Evolutionary conservation across 2,888 invertebrate genomes (phyloP), one percentile per base, ranked within the genome.

Genomic region (Rhaphigaster nebulosa): DNA sequence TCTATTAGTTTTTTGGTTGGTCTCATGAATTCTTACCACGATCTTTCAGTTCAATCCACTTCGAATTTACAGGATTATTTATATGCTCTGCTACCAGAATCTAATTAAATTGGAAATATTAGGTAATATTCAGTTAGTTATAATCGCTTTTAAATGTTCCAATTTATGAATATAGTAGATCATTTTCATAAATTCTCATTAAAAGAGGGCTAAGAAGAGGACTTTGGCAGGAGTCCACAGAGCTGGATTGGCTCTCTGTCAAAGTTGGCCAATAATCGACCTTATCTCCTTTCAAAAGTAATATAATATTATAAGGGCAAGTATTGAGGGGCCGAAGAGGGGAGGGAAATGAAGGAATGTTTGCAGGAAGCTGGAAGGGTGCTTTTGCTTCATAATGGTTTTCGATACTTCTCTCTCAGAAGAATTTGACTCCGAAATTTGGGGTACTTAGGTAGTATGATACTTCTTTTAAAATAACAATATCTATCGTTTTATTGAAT

Each of bases 231-330:
- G 23, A n/a, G 45, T 84, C 84, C 84, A 84, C 84, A 84, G 45
- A 23, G 26, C 41, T 84, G 34, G n/a, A 84, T 84, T 70, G 70
- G 70, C 84, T 84, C 80, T 41, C 84, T 84, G 23, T 45, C 84
- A 45, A 41, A 84, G 84, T 84, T 84, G 26, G 45, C 84, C 45
- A 70, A 45, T 84, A 45, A 45, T 84, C 26, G 41, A n/a, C 45
- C 84, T 84, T 84, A 84, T 84, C 84, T 84, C 84, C 45, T 84
- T 84, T 84, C 84, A 84, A 45, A 84, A 84, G 41, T 84, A 84
- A 84, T 84, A 84, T 45, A 45, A 84, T 84, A 45, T 45, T 84
- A n/a, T 84, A 84, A 84, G n/a, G 84, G n/a, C 41, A 84, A 80
- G 80, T 80, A 80, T 41, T 23, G 23, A 34, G 80, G 76, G 38